Percentiles rank a stretch among this genome's conserved stretches.
phyloP scores from a whole-genome alignment of 2,888 invertebrate species.

The Scaptomyza caliginosa region DNA sequence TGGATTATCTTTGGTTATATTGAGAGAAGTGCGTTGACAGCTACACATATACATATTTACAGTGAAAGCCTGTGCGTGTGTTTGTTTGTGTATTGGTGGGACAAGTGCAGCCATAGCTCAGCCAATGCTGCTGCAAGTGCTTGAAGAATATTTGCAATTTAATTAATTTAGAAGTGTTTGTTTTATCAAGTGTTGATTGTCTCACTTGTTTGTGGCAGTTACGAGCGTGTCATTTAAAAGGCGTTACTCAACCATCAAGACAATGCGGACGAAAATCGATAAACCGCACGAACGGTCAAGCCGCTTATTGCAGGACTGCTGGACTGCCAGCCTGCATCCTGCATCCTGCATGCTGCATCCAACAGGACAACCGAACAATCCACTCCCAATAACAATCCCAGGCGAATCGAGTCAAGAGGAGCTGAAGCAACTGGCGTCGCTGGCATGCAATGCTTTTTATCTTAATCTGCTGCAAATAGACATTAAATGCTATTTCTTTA shows the following conservation, averaged over 20 bases:
- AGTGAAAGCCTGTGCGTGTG: conserved; percentile 1
- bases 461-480: conserved; percentile 80
- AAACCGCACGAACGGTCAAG: conserved; percentile 68
- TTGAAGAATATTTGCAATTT: conserved; percentile 78
- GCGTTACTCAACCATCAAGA: conserved; percentile 44
- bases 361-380: background rate
- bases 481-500: conserved; percentile 80
- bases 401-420: conserved; percentile 11
- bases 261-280: conserved; percentile 69
- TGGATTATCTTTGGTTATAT: conserved; percentile 68
- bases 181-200: conserved; percentile 80
- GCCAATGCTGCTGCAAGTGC: conserved; percentile 51
- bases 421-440: conserved; percentile 35
- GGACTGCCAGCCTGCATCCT: background rate
- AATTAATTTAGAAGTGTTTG: conserved; percentile 81
- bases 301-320: conserved; percentile 8
- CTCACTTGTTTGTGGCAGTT: conserved; percentile 77
- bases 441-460: conserved; percentile 68
- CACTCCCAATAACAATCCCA: conserved; percentile 24
- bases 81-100: conserved; percentile 17
- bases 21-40: conserved; percentile 66
- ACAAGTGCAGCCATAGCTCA: conserved; percentile 33
- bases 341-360: conserved; percentile 20
- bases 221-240: conserved; percentile 64
- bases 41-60: conserved; percentile 26